Percentiles rank a stretch among this genome's conserved stretches.
Conservation (phyloP, 2,888 invertebrate species). For the Diplolepis rosae region DNA sequence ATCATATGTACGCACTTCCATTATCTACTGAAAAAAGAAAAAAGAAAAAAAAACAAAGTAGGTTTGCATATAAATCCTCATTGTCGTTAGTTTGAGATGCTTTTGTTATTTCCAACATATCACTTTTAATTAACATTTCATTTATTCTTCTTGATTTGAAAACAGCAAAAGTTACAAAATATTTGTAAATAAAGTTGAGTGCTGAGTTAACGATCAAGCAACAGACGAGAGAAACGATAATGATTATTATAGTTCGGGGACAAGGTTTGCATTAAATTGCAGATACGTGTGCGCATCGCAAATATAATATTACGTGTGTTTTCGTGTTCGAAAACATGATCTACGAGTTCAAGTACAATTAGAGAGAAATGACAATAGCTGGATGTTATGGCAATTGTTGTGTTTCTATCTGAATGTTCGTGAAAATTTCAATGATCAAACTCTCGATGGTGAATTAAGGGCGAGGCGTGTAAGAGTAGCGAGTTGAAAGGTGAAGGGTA, state of each 20-base stretch:
- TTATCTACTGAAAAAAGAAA: no score
- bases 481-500: slow-evolving; percentile 16
- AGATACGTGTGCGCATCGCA: slow-evolving; percentile 8
- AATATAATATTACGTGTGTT: slow-evolving; percentile 21
- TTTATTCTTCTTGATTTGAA: slow-evolving; percentile 16
- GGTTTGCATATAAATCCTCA: slow-evolving; percentile 9
- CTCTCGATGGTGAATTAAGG: slow-evolving; percentile 47
- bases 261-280: slow-evolving; percentile 26
- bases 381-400: slow-evolving; percentile 47
- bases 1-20: no score
- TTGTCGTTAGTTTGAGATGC: slow-evolving; percentile 15
- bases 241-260: slow-evolving; percentile 28
- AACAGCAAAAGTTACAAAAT: neutral
- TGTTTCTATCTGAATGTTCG: slow-evolving; percentile 43
- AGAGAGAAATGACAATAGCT: slow-evolving; percentile 39
- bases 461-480: slow-evolving; percentile 32
- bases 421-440: slow-evolving; percentile 54
- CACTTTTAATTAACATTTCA: slow-evolving; percentile 27
- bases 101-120: slow-evolving; percentile 17
- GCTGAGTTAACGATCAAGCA: slow-evolving; percentile 23
- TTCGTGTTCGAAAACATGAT: slow-evolving; percentile 5
- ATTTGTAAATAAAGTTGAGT: slow-evolving; percentile 1
- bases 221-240: slow-evolving; percentile 11
- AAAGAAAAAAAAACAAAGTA: neutral
- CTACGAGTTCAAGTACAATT: slow-evolving; percentile 33